Conservation (phyloP, 2,797 vertebrate species). For the Avahi laniger region DNA sequence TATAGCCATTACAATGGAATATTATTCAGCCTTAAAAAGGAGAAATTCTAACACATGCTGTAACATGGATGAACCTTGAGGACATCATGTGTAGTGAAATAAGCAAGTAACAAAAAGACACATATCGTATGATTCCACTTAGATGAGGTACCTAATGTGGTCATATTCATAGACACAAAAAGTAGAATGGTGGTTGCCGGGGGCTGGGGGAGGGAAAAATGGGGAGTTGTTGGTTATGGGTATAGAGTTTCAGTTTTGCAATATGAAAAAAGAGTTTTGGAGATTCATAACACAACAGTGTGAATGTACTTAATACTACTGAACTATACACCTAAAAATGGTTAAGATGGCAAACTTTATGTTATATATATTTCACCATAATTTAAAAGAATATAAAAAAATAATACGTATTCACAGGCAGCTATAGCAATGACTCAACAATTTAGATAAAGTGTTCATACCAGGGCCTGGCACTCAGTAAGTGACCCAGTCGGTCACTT, state of each 20-base stretch:
- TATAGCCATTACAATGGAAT: not conserved
- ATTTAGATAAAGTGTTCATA: not conserved
- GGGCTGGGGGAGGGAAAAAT: not conserved
- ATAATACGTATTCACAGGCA: not conserved
- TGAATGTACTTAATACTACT: not conserved
- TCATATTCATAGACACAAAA: not conserved
- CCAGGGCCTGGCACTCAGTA: too few species aligned
- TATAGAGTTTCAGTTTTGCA: not conserved
- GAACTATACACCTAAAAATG: not conserved
- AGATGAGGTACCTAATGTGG: too few species aligned
- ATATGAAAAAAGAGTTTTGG: not conserved
- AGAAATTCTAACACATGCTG: not conserved
- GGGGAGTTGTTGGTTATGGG: not conserved
- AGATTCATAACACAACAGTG: not conserved
- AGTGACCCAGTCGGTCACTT: not conserved
- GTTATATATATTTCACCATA: not conserved
- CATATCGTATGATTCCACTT: not conserved
- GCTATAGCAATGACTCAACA: not conserved
- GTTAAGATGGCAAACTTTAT: not conserved
- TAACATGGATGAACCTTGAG: not conserved
- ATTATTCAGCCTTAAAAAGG: not conserved
- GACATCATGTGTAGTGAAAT: not conserved
- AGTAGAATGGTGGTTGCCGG: not conserved
- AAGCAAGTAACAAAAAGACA: not conserved
- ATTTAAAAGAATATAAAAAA: not conserved